Conservation (phyloP, 2,797 vertebrate species). For the Siniperca scherzeri region DNA sequence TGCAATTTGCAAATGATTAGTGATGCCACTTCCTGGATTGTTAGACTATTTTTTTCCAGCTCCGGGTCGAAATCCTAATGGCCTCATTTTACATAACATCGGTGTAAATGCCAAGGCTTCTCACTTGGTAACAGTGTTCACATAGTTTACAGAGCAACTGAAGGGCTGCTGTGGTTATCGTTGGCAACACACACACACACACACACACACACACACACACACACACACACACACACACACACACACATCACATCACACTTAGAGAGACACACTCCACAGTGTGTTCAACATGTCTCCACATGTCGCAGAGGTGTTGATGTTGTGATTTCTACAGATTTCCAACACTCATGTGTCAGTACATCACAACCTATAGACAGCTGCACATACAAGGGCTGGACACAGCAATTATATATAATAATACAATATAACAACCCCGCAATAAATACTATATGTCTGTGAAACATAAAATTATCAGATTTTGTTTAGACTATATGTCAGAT, state of each 20-base stretch:
- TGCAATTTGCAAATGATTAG: conserved; percentile 77
- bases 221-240: conserved; percentile 9
- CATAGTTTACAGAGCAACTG: conserved; percentile 33
- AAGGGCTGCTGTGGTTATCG: conserved; percentile 6
- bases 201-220: conserved; percentile 15
- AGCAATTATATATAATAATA: background rate
- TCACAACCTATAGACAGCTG: conserved; percentile 1
- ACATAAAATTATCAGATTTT: background rate
- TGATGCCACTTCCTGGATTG: conserved; percentile 66
- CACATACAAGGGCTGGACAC: background rate
- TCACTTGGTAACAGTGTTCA: conserved; percentile 37
- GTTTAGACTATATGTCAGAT: background rate
- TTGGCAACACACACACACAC: background rate
- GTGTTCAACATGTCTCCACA: conserved; percentile 26
- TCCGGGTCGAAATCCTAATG: conserved; percentile 74
- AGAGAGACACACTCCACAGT: background rate
- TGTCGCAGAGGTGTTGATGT: conserved; percentile 29
- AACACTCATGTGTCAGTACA: conserved; percentile 1
- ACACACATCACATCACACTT: background rate
- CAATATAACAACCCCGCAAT: background rate
- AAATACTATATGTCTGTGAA: background rate
- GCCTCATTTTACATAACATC: conserved; percentile 72
- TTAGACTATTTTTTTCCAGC: conserved; percentile 47
- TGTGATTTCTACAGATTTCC: conserved; percentile 7
- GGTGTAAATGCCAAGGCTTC: conserved; percentile 61